Base-by-base conservation (phyloP, 2,888 invertebrate genomes). In the Baccha elongata region DNA sequence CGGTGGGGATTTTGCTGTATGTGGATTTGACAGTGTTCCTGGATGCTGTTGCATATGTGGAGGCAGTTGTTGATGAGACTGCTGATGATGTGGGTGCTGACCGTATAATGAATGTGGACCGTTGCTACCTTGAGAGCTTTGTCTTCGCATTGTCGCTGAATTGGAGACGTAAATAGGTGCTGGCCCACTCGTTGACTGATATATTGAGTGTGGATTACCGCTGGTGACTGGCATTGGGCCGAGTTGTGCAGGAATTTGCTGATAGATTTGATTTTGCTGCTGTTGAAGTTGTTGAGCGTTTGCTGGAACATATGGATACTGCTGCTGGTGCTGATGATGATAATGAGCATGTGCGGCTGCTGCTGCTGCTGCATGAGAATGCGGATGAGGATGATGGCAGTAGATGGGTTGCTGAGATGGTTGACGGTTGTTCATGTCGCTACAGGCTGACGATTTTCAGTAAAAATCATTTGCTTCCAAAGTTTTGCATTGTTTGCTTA, bases 401-500 rank as follows among this genome's bases (percentile, higher is more conserved):
- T 90, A 90, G 85, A 90, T 88, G 62, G 89, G 90, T 86, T 91
- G 90, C 53, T 89, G 89, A 68, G 87, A 87, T 86, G 88, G 86
- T 85, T 88, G 88, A 79, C 86, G 85, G 85, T 85, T 85, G 84
- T 85, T 84, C 85, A 89, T 88, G 87, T 91, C 91, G 89, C 91
- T 90, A 88, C 90, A 91, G 90, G 89, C 91, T 90, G 90, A 92
- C 92, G 94, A 94, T 92, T 95, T 96, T 96, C 96, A 97, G 96
- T 97, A 97, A 93, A 97, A 97, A 93, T 97, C 97, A 90, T 95
- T 96, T 89, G 96, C 95, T 93, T 97, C 97, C 86, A 97, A 93
- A 89, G 97, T 97, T 93, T 97, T 97, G 95, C 97, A 97, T 93
- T 97, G 96, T 93, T 97, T 97, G 94, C 96, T 97, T 92, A 97